phyloP scores from a whole-genome alignment of 2,113 vertebrate genomes.

The Melanostigma gelatinosum region DNA sequence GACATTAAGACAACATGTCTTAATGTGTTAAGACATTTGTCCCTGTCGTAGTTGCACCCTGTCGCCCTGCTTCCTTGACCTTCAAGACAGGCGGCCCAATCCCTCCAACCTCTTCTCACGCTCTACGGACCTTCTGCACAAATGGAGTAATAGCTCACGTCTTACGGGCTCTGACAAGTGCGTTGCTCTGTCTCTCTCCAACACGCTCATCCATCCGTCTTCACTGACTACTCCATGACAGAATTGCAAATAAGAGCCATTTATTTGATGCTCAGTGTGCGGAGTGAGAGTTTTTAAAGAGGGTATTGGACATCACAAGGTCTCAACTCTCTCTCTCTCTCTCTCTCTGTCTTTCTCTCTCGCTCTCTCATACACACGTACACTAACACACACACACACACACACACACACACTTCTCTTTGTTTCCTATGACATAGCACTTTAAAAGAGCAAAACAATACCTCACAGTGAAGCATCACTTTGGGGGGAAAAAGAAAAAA shows the following conservation, averaged over 20 bases:
- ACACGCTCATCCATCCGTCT: conserved; percentile 19
- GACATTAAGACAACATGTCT: too few species aligned
- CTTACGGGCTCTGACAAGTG: conserved; percentile 60
- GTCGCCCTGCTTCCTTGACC: conserved; percentile 45
- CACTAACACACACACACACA: not conserved
- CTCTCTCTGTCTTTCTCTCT: not conserved
- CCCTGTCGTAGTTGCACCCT: conserved; percentile 3
- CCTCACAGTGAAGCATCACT: conserved; percentile 24
- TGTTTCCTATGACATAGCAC: conserved; percentile 6
- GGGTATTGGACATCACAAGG: conserved; percentile 21
- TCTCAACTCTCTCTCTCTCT: conserved; percentile 6
- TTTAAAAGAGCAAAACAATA: conserved; percentile 31
- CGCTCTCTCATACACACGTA: not conserved
- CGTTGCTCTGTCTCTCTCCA: conserved; percentile 8
- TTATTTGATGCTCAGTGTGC: conserved; percentile 21
- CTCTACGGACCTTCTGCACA: conserved; percentile 48
- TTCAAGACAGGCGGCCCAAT: conserved; percentile 36
- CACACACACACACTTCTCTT: conserved; percentile 5
- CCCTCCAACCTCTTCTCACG: conserved; percentile 46
- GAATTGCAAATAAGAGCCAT: conserved; percentile 33
- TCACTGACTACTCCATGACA: conserved; percentile 21
- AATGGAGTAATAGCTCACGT: conserved; percentile 64
- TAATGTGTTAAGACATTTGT: not conserved
- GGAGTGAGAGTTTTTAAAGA: conserved; percentile 26
- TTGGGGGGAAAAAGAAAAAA: not conserved